A percentile compares a stretch with the other conserved stretches of the same genome.
phyloP scores from a whole-genome alignment of 2,797 vertebrate species.

The Rhodeus uyekii region DNA sequence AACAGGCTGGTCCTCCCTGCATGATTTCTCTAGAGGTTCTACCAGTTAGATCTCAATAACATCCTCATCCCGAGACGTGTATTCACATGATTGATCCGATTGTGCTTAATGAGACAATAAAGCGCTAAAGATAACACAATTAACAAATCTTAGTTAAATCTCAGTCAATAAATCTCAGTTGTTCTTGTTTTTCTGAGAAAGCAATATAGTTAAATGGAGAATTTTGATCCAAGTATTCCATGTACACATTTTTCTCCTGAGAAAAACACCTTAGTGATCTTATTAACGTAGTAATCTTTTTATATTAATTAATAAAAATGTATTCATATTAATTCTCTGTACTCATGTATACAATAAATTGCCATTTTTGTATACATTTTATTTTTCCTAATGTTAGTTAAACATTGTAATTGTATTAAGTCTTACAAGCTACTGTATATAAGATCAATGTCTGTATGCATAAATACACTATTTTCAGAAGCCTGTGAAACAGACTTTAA shows the following conservation, averaged over 20 bases:
- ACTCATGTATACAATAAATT: not conserved
- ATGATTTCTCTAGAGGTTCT: too few relatives aligned
- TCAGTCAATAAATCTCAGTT: too few relatives aligned
- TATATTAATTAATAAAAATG: too few relatives aligned
- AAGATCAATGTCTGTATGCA: not conserved
- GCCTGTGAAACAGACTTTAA: conserved; percentile 37
- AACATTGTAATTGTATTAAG: not conserved
- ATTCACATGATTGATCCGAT: too few relatives aligned
- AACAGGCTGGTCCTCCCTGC: too few relatives aligned
- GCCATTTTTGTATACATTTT: not conserved
- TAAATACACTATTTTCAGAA: not conserved
- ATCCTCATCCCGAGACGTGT: too few relatives aligned
- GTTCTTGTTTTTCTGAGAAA: not conserved
- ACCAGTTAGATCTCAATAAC: too few relatives aligned
- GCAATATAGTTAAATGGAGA: not conserved
- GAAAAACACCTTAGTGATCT: not conserved
- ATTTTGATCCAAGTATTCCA: not conserved
- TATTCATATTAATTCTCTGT: not conserved
- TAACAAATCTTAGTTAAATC: too few relatives aligned
- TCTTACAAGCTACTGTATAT: not conserved
- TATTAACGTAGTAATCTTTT: too few relatives aligned
- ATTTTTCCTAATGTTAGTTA: not conserved
- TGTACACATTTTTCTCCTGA: not conserved
- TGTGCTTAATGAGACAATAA: too few relatives aligned
- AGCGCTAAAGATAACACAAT: too few relatives aligned